These are phyloP conservation scores for Agriotes lineatus DNA, from an alignment of 2,888 invertebrate species.

Conservation along the genomic window DNA sequence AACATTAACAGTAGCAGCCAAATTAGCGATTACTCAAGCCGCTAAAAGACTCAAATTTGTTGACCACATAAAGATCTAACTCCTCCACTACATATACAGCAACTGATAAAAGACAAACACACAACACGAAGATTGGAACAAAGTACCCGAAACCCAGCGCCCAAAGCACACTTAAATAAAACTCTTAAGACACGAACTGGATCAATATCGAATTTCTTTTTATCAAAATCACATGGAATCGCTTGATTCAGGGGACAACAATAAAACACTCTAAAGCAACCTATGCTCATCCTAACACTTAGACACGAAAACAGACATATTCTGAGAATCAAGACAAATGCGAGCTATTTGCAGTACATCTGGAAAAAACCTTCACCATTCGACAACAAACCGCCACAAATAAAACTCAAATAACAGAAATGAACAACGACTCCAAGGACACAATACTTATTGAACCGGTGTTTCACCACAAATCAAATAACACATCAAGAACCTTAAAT, in stretches of 20 bases:
- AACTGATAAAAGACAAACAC: slow-evolving; percentile 3
- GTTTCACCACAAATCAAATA: not conserved
- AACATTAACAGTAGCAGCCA: not conserved
- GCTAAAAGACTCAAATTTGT: not conserved
- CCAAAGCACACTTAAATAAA: not conserved
- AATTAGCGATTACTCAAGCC: not conserved
- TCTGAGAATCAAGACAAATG: not conserved
- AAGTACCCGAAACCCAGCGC: slow-evolving; percentile 2
- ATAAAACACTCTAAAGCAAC: not conserved
- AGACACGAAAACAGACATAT: not conserved
- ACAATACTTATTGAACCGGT: not conserved
- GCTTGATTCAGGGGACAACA: not conserved
- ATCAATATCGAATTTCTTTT: not conserved
- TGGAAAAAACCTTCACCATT: not conserved
- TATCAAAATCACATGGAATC: not conserved
- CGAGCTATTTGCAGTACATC: slow-evolving; percentile 1
- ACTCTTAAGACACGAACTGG: not conserved
- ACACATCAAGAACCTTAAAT: not conserved
- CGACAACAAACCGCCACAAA: not conserved
- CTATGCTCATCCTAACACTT: not conserved
- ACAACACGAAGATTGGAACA: not conserved
- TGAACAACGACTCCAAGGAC: not conserved
- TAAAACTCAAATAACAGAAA: not conserved
- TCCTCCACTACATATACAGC: not conserved
- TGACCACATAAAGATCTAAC: not conserved